Evolutionary conservation across 2,888 invertebrate genomes (phyloP).

Genomic region (Dimorphilus gyrociliatus): DNA sequence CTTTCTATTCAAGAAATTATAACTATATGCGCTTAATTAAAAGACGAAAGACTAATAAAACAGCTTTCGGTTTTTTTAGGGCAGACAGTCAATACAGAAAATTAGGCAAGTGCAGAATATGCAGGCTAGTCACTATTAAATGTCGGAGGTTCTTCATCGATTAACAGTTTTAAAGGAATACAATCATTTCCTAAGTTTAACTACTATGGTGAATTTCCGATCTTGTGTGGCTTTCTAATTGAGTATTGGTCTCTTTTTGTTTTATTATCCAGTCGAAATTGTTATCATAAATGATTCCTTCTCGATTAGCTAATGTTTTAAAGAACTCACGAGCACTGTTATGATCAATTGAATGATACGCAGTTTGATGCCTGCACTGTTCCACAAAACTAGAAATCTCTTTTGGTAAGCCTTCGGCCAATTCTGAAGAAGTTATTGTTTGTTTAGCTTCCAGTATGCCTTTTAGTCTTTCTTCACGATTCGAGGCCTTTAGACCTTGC

Average conservation of each 20-base stretch:
- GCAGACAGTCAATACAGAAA: no score
- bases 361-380: conserved; percentile 7
- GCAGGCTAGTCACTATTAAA: no score
- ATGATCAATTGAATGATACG: conserved; percentile 8
- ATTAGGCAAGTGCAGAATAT: no score
- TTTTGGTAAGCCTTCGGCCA: conserved; percentile 10
- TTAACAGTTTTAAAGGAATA: no score
- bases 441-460: conserved; percentile 8
- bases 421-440: conserved; percentile 4
- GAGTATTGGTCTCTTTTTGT: conserved; percentile 3
- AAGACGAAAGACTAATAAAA: no score
- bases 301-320: conserved; percentile 3
- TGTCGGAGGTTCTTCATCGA: no score
- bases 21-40: no score
- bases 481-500: conserved; percentile 8
- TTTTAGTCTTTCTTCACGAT: conserved; percentile 5
- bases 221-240: no score
- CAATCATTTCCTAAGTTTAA: no score
- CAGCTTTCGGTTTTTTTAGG: no score
- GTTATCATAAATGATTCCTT: conserved; percentile 3
- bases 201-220: no score
- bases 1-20: no score
- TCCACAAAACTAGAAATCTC: conserved; percentile 9
- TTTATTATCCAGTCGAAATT: conserved; percentile 1
- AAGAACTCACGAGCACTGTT: conserved; percentile 7